A percentile compares a stretch with the other conserved stretches of the same genome.
phyloP scores from a whole-genome alignment of 2,797 vertebrate genomes.

The Dryobates pubescens region DNA sequence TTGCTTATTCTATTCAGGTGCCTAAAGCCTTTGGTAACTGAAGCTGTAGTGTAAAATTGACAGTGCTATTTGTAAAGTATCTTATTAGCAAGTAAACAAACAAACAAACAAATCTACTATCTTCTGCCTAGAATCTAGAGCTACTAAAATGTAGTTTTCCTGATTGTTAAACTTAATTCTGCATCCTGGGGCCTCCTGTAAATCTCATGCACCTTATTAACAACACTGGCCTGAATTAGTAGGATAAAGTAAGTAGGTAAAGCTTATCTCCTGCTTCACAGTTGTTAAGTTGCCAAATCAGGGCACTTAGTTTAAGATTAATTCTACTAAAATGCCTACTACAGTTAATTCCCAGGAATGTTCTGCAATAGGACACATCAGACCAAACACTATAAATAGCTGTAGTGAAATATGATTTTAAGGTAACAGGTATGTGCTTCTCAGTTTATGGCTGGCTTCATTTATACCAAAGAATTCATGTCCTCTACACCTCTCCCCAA shows the following conservation, averaged over 20 bases:
- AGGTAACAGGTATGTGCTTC: background rate
- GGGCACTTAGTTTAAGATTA: constrained; percentile 20
- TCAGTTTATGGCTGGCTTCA: background rate
- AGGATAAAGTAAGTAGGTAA: background rate
- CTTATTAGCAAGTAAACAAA: background rate
- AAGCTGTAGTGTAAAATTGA: constrained; percentile 13
- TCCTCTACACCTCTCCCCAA: background rate
- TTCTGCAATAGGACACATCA: background rate
- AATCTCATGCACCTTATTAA: background rate
- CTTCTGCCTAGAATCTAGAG: background rate
- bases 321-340: background rate
- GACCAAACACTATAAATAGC: background rate
- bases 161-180: background rate
- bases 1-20: background rate
- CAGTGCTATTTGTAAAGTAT: background rate
- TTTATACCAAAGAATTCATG: background rate
- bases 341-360: background rate
- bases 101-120: background rate
- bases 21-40: background rate
- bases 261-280: constrained; percentile 1
- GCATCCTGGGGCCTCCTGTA: background rate
- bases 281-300: constrained; percentile 33
- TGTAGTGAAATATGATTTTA: background rate
- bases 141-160: background rate
- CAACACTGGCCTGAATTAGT: constrained; percentile 32